Percentiles rank a stretch among this genome's conserved stretches.
These are phyloP conservation scores for Anticlea derivata DNA, from an alignment of 2,888 invertebrate genomes.

Conservation along the genomic window DNA sequence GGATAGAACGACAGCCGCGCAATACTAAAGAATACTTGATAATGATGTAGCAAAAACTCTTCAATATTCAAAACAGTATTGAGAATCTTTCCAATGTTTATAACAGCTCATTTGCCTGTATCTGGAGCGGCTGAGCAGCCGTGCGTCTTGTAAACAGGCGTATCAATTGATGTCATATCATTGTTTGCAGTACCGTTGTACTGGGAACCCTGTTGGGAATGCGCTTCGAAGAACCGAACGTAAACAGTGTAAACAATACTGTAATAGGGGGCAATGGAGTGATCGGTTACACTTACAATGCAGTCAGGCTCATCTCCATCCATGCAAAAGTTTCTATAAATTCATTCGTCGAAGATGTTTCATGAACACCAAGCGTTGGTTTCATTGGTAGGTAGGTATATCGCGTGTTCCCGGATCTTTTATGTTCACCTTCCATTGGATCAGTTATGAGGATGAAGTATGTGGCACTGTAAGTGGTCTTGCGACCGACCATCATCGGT, in stretches of 20 bases:
- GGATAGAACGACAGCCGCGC: too few relatives aligned
- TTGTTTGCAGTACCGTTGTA: conserved; percentile 55
- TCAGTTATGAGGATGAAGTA: too few relatives aligned
- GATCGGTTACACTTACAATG: conserved; percentile 50
- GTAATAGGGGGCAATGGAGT: conserved; percentile 53
- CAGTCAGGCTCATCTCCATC: not conserved
- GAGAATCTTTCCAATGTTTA: conserved; percentile 27
- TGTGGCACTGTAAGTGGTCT: too few relatives aligned
- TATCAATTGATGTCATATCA: conserved; percentile 48
- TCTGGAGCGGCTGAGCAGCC: conserved; percentile 28
- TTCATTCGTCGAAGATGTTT: too few relatives aligned
- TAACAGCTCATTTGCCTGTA: conserved; percentile 39
- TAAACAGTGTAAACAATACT: conserved; percentile 52
- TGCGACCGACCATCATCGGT: too few relatives aligned
- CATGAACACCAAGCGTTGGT: too few relatives aligned
- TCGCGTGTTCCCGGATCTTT: too few relatives aligned
- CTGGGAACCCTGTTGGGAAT: conserved; percentile 52
- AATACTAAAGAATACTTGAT: too few relatives aligned
- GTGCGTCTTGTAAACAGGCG: conserved; percentile 37
- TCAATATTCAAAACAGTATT: conserved; percentile 23
- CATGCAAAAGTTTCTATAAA: too few relatives aligned
- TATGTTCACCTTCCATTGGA: too few relatives aligned
- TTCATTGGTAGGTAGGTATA: too few relatives aligned
- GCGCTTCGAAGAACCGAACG: conserved; percentile 47
- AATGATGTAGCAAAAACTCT: not conserved